phyloP scores from a whole-genome alignment of 2,888 invertebrate genomes.

The Calameuta pallipes region DNA sequence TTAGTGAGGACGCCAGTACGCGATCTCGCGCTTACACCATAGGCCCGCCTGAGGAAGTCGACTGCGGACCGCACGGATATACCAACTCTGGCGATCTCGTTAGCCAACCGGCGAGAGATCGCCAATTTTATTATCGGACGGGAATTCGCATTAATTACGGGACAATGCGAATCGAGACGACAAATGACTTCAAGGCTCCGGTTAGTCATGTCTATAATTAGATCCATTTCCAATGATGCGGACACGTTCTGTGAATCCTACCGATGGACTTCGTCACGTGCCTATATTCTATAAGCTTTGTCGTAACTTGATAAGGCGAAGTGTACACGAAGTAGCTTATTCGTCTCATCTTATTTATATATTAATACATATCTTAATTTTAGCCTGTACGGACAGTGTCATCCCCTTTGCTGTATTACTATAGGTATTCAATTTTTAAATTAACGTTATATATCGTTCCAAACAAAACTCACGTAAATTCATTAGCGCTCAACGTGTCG shows the following conservation, averaged over 20 bases:
- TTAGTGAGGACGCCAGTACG: not conserved
- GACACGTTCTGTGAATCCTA: slow-evolving; percentile 29
- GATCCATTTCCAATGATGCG: slow-evolving; percentile 24
- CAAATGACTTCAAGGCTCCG: not conserved
- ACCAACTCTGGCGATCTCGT: not conserved
- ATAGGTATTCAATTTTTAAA: not conserved
- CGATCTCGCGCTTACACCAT: not conserved
- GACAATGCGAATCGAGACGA: slow-evolving; percentile 38
- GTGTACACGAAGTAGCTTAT: not conserved
- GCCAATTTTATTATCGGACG: slow-evolving; percentile 46
- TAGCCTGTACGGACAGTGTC: not conserved
- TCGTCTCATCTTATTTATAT: not conserved
- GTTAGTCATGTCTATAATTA: slow-evolving; percentile 31
- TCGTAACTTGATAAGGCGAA: not conserved
- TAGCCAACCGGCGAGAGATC: not conserved
- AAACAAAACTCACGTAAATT: not conserved
- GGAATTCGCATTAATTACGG: slow-evolving; percentile 48
- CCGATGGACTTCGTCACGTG: not conserved
- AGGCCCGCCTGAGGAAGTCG: not conserved
- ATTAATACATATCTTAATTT: not conserved
- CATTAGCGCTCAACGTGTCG: not conserved
- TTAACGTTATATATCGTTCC: not conserved
- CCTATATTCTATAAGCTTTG: not conserved
- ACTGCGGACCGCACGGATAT: not conserved
- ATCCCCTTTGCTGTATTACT: not conserved